phyloP scores from a whole-genome alignment of 1,140 invertebrate species.

The Leptinotarsa lineolata region DNA sequence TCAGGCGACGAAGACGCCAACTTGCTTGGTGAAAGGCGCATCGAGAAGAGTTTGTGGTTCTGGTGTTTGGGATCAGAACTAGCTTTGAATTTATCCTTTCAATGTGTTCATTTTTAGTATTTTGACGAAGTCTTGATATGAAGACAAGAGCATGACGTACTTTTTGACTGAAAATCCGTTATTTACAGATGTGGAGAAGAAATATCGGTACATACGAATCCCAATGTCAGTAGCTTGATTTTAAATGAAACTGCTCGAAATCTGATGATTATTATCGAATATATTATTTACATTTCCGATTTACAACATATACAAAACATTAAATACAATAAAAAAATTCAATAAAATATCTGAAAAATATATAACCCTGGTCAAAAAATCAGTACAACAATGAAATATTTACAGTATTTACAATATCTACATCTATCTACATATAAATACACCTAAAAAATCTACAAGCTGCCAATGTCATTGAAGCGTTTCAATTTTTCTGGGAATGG shows the following conservation, averaged over 20 bases:
- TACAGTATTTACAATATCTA: conserved; percentile 31
- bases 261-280: conserved; percentile 20
- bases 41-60: too few relatives aligned
- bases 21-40: too few relatives aligned
- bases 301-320: conserved; percentile 42
- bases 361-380: conserved; percentile 40
- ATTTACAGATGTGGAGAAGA: too few relatives aligned
- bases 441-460: conserved; percentile 65
- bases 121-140: too few relatives aligned
- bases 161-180: too few relatives aligned
- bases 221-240: too few relatives aligned
- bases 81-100: too few relatives aligned
- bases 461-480: conserved; percentile 89
- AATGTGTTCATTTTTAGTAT: too few relatives aligned
- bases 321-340: conserved; percentile 20
- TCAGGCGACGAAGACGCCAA: too few relatives aligned
- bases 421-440: conserved; percentile 21
- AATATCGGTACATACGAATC: too few relatives aligned
- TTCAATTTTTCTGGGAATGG: conserved; percentile 85
- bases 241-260: conserved; percentile 14
- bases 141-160: too few relatives aligned
- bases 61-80: too few relatives aligned
- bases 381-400: conserved; percentile 40
- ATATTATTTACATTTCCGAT: conserved; percentile 32
- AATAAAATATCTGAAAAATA: conserved; percentile 39